A percentile compares a stretch with the other conserved stretches of the same genome.
These are phyloP conservation scores for Corvus hawaiiensis DNA, from an alignment of 2,113 vertebrate genomes.

Conservation along the genomic window DNA sequence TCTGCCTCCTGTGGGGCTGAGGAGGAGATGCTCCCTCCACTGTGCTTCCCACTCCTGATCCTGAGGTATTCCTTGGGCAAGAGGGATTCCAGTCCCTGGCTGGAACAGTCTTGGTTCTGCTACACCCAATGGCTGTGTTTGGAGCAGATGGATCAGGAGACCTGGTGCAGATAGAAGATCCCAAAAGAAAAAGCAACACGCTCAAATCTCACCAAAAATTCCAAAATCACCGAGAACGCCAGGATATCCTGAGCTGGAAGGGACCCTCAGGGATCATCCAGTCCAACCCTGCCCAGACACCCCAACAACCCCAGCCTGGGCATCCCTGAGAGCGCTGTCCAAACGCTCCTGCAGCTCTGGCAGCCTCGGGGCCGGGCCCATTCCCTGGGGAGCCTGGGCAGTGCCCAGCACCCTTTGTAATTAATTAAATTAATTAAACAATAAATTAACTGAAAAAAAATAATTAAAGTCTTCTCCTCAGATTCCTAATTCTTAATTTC, in stretches of 20 bases:
- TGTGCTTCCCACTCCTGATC: accelerated
- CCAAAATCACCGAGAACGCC: neutral
- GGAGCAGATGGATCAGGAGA: neutral
- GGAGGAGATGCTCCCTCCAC: accelerated
- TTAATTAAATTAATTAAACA: neutral
- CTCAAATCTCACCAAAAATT: neutral
- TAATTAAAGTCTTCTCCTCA: neutral
- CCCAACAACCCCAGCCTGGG: neutral
- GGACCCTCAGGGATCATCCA: neutral
- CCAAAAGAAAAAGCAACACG: neutral
- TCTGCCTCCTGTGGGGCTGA: neutral
- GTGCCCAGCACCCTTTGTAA: neutral
- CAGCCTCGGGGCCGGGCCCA: neutral
- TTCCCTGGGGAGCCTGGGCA: neutral
- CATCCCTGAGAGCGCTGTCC: neutral
- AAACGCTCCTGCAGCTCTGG: neutral
- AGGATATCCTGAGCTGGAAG: neutral
- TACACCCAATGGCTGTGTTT: accelerated
- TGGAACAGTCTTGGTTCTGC: neutral
- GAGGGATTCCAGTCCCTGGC: neutral
- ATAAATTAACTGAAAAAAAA: neutral
- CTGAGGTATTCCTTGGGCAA: neutral
- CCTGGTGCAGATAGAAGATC: neutral
- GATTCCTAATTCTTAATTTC: neutral
- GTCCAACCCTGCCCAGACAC: neutral